Evolutionary conservation across 2,888 invertebrate species (phyloP).

Genomic region (Sycophila texana): DNA sequence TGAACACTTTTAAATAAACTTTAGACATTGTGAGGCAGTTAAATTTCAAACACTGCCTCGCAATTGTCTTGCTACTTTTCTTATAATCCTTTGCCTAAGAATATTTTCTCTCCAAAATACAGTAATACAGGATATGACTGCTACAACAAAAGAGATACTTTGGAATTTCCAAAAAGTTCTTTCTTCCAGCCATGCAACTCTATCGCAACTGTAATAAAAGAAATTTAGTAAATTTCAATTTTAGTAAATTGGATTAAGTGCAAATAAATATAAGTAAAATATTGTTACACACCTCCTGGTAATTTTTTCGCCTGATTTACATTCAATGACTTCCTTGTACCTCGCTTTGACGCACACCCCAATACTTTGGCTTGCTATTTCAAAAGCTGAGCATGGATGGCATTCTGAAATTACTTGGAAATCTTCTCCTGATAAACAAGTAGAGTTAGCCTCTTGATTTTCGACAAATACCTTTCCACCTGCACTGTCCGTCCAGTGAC

Average conservation of each 20-base stretch:
- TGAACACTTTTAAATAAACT: constrained; percentile 69
- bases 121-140: constrained; percentile 78
- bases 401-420: constrained; percentile 86
- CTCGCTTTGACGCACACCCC: constrained; percentile 89
- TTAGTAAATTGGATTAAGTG: constrained; percentile 1
- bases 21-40: constrained; percentile 63
- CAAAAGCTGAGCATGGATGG: constrained; percentile 91
- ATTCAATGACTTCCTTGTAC: constrained; percentile 88
- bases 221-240: constrained; percentile 35
- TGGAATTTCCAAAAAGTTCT: constrained; percentile 90
- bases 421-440: constrained; percentile 85
- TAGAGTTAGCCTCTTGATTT: constrained; percentile 85
- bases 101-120: constrained; percentile 73
- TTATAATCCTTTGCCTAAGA: constrained; percentile 70
- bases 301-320: constrained; percentile 87
- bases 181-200: constrained; percentile 90
- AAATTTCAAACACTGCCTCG: constrained; percentile 64
- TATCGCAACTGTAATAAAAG: constrained; percentile 84
- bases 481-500: constrained; percentile 81
- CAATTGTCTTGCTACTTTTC: constrained; percentile 72
- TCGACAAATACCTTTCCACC: constrained; percentile 81
- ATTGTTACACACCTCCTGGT: constrained; percentile 81
- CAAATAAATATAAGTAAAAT: constrained; percentile 13
- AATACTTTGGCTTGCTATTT: constrained; percentile 88
- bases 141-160: constrained; percentile 82